Conservation (phyloP, 2,113 vertebrate species). For the Rhipidura dahli region DNA sequence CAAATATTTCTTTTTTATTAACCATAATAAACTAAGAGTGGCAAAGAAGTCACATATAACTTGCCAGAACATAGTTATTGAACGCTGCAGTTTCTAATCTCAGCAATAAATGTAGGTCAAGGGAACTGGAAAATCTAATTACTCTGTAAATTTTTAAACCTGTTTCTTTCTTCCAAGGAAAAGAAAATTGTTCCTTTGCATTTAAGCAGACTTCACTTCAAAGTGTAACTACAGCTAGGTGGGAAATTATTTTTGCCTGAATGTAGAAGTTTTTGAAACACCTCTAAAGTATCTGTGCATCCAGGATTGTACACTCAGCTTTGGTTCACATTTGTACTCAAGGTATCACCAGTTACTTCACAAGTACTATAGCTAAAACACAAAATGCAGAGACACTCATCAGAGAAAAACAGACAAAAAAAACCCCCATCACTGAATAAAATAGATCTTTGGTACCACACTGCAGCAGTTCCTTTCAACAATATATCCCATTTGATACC, state of each 20-base stretch:
- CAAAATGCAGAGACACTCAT: not conserved
- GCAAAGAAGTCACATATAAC: constrained; percentile 31
- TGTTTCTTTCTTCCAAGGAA: constrained; percentile 42
- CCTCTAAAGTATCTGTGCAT: not conserved
- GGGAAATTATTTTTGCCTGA: not conserved
- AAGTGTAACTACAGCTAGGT: not conserved
- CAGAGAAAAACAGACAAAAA: not conserved
- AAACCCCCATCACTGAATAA: not conserved
- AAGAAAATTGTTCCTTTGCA: not conserved
- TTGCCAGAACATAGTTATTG: constrained; percentile 21
- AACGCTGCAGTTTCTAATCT: constrained; percentile 32
- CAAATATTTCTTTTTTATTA: constrained; percentile 53
- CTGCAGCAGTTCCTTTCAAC: not conserved
- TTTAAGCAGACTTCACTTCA: not conserved
- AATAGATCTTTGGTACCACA: not conserved
- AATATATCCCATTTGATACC: not conserved
- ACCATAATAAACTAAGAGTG: constrained; percentile 14
- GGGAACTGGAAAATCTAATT: constrained; percentile 42
- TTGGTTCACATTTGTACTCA: not conserved
- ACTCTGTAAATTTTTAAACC: constrained; percentile 57
- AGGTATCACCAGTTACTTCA: not conserved
- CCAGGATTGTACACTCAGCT: not conserved
- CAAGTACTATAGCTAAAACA: not conserved
- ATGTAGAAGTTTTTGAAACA: not conserved
- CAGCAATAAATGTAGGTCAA: constrained; percentile 43